phyloP scores from a whole-genome alignment of 1,140 invertebrate species.

The Dendrolimus kikuchii region DNA sequence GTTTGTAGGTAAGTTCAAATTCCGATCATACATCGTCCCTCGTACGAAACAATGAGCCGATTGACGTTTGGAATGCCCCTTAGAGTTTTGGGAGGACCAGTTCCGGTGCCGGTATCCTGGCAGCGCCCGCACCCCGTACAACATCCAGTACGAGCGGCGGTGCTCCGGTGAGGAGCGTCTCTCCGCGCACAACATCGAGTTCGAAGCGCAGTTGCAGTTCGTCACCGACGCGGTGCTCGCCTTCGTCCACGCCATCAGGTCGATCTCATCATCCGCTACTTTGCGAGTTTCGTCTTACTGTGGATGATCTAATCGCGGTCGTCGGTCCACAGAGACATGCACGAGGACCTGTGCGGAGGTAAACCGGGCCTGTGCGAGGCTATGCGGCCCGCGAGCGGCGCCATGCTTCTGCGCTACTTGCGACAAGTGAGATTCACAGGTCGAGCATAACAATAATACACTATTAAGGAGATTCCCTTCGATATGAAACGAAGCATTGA shows the following conservation, averaged over 20 bases:
- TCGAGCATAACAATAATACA: slow-evolving; percentile 11
- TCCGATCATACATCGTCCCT: neutral
- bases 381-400: slow-evolving; percentile 92
- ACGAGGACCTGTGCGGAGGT: slow-evolving; percentile 82
- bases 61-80: slow-evolving; percentile 1
- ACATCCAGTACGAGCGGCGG: slow-evolving; percentile 76
- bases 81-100: slow-evolving; percentile 96
- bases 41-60: no score
- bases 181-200: slow-evolving; percentile 81
- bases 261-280: no score
- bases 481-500: neutral
- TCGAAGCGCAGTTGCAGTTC: slow-evolving; percentile 93
- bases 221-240: slow-evolving; percentile 95
- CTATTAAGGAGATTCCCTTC: neutral
- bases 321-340: slow-evolving; percentile 81
- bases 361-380: slow-evolving; percentile 83
- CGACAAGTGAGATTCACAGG: slow-evolving; percentile 77
- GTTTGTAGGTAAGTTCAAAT: slow-evolving; percentile 84
- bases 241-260: slow-evolving; percentile 91
- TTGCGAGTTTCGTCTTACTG: no score
- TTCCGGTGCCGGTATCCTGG: slow-evolving; percentile 88
- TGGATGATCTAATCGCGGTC: no score
- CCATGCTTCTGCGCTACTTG: slow-evolving; percentile 86
- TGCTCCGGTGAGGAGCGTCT: slow-evolving; percentile 84
- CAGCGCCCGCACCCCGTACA: slow-evolving; percentile 84